Evolutionary conservation across 2,113 vertebrate species (phyloP), one percentile per base, ranked within the genome.

Genomic region (Rhinopomastus cyanomelas): DNA sequence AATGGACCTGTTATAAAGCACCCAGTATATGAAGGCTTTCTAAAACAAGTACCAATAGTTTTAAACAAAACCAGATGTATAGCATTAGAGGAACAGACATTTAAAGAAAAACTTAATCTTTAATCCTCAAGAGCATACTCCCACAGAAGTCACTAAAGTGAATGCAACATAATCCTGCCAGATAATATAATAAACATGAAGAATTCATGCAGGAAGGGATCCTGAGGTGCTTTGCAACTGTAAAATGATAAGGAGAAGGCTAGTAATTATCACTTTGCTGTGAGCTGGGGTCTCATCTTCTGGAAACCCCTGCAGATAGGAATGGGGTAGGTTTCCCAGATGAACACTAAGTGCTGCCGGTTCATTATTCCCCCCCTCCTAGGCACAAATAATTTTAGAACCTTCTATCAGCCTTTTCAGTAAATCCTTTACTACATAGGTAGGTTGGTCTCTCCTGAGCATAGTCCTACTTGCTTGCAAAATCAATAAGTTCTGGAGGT

Each of bases 31-130:
- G 91, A 85, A 64, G n/a, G 61, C 74, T 83, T 81, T 91, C 29
- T 81, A 30, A 91, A 85, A n/a, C 0, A 1, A 85, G 29, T 29
- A 78, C 34, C 44, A 16, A 37, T 34, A 51, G 37, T 87, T 82
- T 79, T 87, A 85, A 85, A 62, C 51, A 91, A 92, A 89, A 87
- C 17, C 74, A 92, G 64, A 82, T 82, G 68, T 66, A 57, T 34
- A 73, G 62, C 72, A 51, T 89, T 66, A 80, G 68, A 62, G 42
- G 42, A 66, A 85, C 71, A 78, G 13, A 25, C 52, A 85, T 85
- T 82, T 84, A 90, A 85, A 78, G 91, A 88, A 77, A 91, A 78
- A 34, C 26, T 81, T 86, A 81, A 67, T 91, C 69, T 84, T 81
- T 71, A 90, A 86, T 65, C 53, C n/a, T 86, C 49, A 60, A 81